Percentiles rank a stretch among this genome's conserved stretches.
Evolutionary conservation across 2,888 invertebrate genomes (phyloP).

Genomic region (Aplocera efformata): DNA sequence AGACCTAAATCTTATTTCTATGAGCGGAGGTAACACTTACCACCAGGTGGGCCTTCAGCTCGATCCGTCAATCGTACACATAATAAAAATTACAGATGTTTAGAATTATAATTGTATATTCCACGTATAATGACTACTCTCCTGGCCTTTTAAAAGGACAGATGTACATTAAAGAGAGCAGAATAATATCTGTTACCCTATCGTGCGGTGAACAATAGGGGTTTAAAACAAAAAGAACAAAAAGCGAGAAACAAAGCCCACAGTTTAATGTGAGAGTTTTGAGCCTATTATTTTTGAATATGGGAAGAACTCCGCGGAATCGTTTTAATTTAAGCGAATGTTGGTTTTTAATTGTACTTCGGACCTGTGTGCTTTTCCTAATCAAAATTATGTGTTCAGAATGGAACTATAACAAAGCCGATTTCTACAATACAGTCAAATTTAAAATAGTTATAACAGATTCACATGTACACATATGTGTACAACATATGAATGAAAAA

Average conservation of each 20-base stretch:
- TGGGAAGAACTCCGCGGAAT: slow-evolving; percentile 59
- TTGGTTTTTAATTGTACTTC: slow-evolving; percentile 9
- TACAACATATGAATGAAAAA: no score
- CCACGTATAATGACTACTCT: slow-evolving; percentile 1
- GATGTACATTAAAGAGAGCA: slow-evolving; percentile 29
- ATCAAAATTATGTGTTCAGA: slow-evolving; percentile 5
- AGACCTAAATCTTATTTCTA: no score
- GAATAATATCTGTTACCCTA: slow-evolving; percentile 49
- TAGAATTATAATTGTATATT: no score
- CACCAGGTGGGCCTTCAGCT: no score
- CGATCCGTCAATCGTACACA: no score
- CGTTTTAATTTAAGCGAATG: slow-evolving; percentile 48
- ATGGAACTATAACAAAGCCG: slow-evolving; percentile 21
- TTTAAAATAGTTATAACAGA: no score
- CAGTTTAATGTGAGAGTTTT: slow-evolving; percentile 66
- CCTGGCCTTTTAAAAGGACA: slow-evolving; percentile 23
- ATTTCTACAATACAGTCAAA: no score
- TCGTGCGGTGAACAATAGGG: slow-evolving; percentile 47
- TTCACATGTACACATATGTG: no score
- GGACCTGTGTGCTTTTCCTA: background rate
- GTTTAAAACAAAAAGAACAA: slow-evolving; percentile 70
- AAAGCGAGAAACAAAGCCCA: slow-evolving; percentile 60
- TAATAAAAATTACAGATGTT: no score
- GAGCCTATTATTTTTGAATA: slow-evolving; percentile 57
- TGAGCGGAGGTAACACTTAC: no score